A percentile compares a stretch with the other conserved stretches of the same genome.
Conservation (phyloP, 2,888 invertebrate genomes). For the Lasioglossum pauxillum region DNA sequence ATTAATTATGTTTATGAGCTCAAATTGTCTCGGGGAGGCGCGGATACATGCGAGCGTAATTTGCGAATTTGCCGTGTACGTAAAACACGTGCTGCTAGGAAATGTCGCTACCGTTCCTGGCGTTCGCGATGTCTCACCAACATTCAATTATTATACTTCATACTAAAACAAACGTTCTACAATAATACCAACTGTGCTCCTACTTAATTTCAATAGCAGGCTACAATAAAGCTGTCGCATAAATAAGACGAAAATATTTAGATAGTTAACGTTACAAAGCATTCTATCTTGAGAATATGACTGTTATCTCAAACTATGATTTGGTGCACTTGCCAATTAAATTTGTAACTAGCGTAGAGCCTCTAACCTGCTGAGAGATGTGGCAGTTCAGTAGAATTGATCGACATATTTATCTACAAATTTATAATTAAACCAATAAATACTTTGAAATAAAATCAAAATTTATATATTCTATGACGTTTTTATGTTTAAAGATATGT, state of each 20-base stretch:
- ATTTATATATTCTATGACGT: not conserved
- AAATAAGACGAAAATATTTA: not conserved
- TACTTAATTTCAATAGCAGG: not conserved
- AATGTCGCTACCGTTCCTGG: conserved; percentile 2
- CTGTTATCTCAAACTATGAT: not conserved
- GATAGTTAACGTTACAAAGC: not conserved
- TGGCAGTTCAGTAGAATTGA: not conserved
- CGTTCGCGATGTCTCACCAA: conserved; percentile 18
- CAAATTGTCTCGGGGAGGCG: conserved; percentile 77
- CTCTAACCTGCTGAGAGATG: not conserved
- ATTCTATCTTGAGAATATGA: not conserved
- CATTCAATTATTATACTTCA: conserved; percentile 9
- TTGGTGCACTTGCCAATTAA: not conserved
- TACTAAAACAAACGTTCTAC: not conserved
- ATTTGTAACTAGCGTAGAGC: not conserved
- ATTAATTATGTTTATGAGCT: conserved; percentile 84
- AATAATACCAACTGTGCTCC: not conserved
- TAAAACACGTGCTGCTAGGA: conserved; percentile 48
- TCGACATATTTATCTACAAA: not conserved
- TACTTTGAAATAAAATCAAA: not conserved
- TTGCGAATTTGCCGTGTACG: conserved; percentile 69
- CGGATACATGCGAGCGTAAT: conserved; percentile 78
- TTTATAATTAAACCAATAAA: not conserved
- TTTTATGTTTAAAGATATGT: not conserved
- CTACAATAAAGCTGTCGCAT: not conserved